A percentile compares a stretch with the other conserved stretches of the same genome.
phyloP scores from a whole-genome alignment of 2,888 invertebrate species.

The Eucera pruinosa region DNA sequence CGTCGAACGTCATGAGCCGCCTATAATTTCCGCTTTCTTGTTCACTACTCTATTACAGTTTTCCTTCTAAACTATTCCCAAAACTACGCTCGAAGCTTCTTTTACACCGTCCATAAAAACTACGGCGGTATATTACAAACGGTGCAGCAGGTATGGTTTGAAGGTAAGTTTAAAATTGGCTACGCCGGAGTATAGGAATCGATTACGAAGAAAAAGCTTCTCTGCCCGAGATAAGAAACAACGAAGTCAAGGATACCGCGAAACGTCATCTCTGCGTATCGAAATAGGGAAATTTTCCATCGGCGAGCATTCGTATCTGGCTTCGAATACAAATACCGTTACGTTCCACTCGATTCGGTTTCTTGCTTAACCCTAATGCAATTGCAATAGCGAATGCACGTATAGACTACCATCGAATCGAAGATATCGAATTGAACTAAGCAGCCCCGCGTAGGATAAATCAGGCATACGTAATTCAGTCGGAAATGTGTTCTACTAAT shows the following conservation, averaged over 20 bases:
- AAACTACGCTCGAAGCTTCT: no score
- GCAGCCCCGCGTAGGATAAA: background rate
- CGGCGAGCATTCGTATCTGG: background rate
- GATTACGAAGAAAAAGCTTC: background rate
- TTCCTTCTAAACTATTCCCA: no score
- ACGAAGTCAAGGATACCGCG: background rate
- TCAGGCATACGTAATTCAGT: no score
- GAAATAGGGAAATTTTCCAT: background rate
- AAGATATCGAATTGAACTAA: slow-evolving; percentile 14
- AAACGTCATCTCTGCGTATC: slow-evolving; percentile 8
- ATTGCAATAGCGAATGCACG: background rate
- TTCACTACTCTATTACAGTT: no score
- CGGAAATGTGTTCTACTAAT: no score
- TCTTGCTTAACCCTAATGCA: background rate
- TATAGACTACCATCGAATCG: background rate
- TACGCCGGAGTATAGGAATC: background rate
- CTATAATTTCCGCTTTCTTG: no score
- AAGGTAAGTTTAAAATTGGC: background rate
- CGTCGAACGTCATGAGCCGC: no score
- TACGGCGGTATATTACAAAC: no score
- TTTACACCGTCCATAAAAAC: no score
- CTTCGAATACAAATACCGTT: background rate
- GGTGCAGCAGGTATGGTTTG: background rate
- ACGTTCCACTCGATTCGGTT: background rate
- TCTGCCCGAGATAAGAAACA: slow-evolving; percentile 1